phyloP scores from a whole-genome alignment of 2,797 vertebrate genomes.

The Epinephelus awoara region DNA sequence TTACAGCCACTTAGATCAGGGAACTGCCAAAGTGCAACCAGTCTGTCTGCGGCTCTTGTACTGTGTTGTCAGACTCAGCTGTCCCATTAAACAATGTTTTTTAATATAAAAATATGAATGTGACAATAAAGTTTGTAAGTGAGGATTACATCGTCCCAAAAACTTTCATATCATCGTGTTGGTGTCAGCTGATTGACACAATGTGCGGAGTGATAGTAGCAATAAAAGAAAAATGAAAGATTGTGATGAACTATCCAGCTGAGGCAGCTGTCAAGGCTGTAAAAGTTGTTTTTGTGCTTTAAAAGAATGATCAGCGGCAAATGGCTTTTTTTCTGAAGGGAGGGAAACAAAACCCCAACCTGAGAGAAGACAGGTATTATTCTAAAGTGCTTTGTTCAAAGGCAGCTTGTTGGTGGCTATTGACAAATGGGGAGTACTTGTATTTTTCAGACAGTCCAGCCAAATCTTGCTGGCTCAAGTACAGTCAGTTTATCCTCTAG shows the following conservation, averaged over 20 bases:
- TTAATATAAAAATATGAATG: background rate
- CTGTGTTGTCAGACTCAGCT: background rate
- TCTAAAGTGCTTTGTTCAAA: slow-evolving; percentile 19
- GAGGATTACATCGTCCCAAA: background rate
- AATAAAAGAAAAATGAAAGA: background rate
- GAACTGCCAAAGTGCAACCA: background rate
- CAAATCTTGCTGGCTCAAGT: background rate
- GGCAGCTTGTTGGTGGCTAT: slow-evolving; percentile 10
- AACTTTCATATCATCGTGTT: background rate
- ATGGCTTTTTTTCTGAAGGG: background rate
- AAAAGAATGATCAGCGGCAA: slow-evolving; percentile 14
- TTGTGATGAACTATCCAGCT: slow-evolving; percentile 1
- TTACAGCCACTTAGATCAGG: slow-evolving; percentile 6
- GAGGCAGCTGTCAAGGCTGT: slow-evolving; percentile 10
- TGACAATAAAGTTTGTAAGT: slow-evolving; percentile 5
- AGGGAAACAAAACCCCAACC: slow-evolving; percentile 1
- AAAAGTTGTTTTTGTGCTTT: background rate
- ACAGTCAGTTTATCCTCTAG: background rate
- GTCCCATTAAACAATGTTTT: background rate
- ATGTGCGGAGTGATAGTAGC: background rate
- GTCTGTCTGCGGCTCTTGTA: background rate
- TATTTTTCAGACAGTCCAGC: slow-evolving; percentile 25
- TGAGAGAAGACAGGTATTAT: background rate
- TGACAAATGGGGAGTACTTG: slow-evolving; percentile 2
- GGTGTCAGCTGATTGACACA: background rate